Conservation (phyloP, 2,888 invertebrate species). For the Gonocerus acuteangulatus region DNA sequence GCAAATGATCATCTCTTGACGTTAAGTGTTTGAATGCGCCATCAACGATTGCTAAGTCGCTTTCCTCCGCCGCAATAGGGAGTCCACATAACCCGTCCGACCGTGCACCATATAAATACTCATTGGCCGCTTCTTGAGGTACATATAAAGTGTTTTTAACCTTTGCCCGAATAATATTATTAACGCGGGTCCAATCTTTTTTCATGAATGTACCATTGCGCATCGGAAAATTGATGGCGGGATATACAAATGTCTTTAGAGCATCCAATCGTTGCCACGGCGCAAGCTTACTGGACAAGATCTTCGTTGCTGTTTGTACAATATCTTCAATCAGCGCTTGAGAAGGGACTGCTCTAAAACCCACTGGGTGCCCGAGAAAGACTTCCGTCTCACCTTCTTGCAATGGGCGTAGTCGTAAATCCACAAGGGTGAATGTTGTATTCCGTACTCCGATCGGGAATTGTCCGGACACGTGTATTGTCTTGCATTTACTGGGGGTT, state of each 20-base stretch:
- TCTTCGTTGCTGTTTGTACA: background rate
- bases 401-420: background rate
- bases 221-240: conserved; percentile 12
- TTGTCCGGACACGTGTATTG: background rate
- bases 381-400: conserved; percentile 6
- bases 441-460: background rate
- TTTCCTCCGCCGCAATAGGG: conserved; percentile 18
- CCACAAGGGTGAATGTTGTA: background rate
- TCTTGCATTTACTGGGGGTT: conserved; percentile 7
- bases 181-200: conserved; percentile 7
- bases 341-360: conserved; percentile 10
- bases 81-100: conserved; percentile 9
- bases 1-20: no score
- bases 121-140: background rate
- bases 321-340: conserved; percentile 1
- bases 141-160: no score
- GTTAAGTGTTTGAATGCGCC: conserved; percentile 11
- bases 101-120: conserved; percentile 17
- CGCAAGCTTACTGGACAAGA: background rate
- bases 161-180: no score
- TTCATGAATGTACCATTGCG: background rate
- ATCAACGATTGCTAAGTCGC: conserved; percentile 10
- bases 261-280: background rate
- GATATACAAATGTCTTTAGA: background rate
- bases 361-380: conserved; percentile 16